phyloP scores from a whole-genome alignment of 2,888 invertebrate genomes.

The Drosophila cyrtoloma region DNA sequence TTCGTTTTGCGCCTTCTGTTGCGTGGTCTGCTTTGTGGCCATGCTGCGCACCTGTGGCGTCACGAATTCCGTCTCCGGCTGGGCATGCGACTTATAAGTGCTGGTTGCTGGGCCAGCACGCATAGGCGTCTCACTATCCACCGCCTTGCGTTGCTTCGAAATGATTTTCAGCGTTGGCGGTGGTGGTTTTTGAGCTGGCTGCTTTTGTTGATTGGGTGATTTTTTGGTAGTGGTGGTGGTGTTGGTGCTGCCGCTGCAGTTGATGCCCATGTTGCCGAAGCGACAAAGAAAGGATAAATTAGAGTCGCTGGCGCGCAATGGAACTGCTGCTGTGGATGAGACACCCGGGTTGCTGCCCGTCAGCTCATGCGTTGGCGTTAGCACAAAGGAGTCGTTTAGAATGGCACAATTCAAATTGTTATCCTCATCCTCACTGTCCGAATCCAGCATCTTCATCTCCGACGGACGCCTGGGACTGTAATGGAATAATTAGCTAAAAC shows the following conservation, averaged over 20 bases:
- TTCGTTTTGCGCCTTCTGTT: constrained; percentile 53
- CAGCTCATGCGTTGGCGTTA: constrained; percentile 77
- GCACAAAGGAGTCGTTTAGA: constrained; percentile 83
- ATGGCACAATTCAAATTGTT: constrained; percentile 83
- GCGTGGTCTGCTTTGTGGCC: constrained; percentile 63
- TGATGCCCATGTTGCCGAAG: constrained; percentile 79
- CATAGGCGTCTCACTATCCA: constrained; percentile 68
- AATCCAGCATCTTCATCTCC: constrained; percentile 82
- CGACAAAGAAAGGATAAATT: constrained; percentile 75
- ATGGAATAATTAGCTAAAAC: not conserved
- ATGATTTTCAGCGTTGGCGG: constrained; percentile 39
- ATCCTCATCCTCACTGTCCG: constrained; percentile 82
- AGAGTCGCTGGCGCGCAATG: constrained; percentile 44
- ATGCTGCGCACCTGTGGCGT: constrained; percentile 83
- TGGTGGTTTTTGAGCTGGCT: constrained; percentile 44
- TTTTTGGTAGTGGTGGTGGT: constrained; percentile 11
- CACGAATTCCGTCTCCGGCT: constrained; percentile 74
- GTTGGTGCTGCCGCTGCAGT: constrained; percentile 47
- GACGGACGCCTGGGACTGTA: constrained; percentile 82
- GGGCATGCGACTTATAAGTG: constrained; percentile 24
- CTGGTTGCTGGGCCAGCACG: constrained; percentile 35
- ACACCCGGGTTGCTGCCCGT: constrained; percentile 47
- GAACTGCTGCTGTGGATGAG: constrained; percentile 33
- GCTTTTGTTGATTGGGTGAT: constrained; percentile 16
- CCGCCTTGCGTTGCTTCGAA: constrained; percentile 47